Evolutionary conservation across 2,113 vertebrate species (phyloP).

Genomic region (Cariama cristata): DNA sequence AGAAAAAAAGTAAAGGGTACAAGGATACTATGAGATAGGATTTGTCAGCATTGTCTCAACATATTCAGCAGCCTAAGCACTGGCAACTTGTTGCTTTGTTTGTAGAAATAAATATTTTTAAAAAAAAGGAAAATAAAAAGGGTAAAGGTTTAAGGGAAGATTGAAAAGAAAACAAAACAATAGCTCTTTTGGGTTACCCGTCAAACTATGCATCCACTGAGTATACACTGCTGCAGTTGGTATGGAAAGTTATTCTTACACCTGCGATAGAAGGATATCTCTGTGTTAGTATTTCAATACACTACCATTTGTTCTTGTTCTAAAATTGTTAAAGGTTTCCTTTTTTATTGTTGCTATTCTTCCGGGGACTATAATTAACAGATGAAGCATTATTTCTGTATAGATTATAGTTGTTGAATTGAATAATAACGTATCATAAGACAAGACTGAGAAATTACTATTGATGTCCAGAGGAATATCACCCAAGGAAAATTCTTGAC

Average conservation of each 20-base stretch:
- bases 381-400: neutral
- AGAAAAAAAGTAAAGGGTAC: neutral
- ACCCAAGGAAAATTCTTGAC: neutral
- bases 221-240: neutral
- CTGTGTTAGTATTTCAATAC: neutral
- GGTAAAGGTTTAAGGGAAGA: neutral
- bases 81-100: neutral
- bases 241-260: neutral
- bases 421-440: neutral
- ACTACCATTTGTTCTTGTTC: neutral
- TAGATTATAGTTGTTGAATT: neutral
- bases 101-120: neutral
- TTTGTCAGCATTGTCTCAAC: neutral
- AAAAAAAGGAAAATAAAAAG: neutral
- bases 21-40: accelerated
- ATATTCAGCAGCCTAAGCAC: neutral
- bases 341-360: neutral
- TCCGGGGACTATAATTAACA: neutral
- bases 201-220: neutral
- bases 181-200: neutral
- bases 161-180: neutral
- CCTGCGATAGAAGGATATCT: neutral
- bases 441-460: neutral
- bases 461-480: neutral
- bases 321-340: neutral